Conservation (phyloP, 2,888 invertebrate genomes). For the Agrotis exclamationis region DNA sequence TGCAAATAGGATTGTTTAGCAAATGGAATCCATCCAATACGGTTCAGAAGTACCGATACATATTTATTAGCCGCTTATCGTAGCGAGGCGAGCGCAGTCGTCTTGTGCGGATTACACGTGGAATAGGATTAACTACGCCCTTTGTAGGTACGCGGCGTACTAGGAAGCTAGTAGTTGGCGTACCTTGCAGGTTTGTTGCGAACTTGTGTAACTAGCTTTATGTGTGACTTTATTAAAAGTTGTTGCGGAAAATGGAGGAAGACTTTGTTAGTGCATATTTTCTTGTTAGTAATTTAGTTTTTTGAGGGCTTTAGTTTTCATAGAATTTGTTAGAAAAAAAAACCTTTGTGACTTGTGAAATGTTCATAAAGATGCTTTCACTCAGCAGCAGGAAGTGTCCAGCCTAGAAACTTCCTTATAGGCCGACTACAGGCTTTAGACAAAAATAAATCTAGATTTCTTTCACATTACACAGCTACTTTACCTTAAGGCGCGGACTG, state of each 20-base stretch:
- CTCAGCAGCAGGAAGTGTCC: too few species aligned
- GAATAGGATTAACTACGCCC: slow-evolving; percentile 43
- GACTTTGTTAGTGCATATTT: neutral
- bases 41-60: slow-evolving; percentile 41
- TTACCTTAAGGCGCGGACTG: too few species aligned
- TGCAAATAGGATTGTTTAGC: slow-evolving; percentile 18
- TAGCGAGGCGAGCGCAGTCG: slow-evolving; percentile 1
- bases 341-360: too few species aligned
- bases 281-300: too few species aligned
- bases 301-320: too few species aligned
- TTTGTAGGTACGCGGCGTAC: slow-evolving; percentile 26
- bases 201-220: slow-evolving; percentile 25
- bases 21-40: slow-evolving; percentile 36
- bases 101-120: slow-evolving; percentile 43
- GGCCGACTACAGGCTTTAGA: too few species aligned
- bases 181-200: slow-evolving; percentile 11
- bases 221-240: neutral
- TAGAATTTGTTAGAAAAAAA: too few species aligned
- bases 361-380: too few species aligned
- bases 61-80: slow-evolving; percentile 57
- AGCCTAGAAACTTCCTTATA: too few species aligned
- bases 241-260: too few species aligned
- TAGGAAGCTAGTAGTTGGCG: neutral
- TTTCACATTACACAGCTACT: too few species aligned
- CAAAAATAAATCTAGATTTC: too few species aligned